Base-by-base conservation (phyloP, 2,797 vertebrate species). In the Macroramphosus scolopax region DNA sequence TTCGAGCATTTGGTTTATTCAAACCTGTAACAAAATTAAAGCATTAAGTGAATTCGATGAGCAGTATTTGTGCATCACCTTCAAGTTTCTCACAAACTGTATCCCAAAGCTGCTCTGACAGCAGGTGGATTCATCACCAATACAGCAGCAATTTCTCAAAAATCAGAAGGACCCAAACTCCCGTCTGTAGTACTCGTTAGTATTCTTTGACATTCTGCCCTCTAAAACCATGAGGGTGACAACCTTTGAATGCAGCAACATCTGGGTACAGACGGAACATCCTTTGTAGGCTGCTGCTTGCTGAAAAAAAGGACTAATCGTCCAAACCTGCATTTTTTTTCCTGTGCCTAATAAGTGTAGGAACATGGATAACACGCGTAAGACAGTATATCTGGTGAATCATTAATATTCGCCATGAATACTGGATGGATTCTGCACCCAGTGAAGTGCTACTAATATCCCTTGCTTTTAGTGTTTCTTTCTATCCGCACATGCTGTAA, bases 281-380 rank as follows among this genome's bases (percentile, higher is more conserved):
- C 59, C 50, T 36, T 46, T 50, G 49, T 63, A 52, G 67, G 33
- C 36, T 59, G 50, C 62, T 60, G 43, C 17, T 5, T 68, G 34
- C 69, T 86, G 31, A 85, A 87, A 86, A 87, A 78, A 60, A 68
- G 56, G 60, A 51, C 64, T 82, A 86, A 88, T 85, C 75, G 57
- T 51, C 75, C 47, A 58, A 39, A 53, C 43, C 78, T 72, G 67
- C 69, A 68, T 68, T 70, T 75, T 55, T 49, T 44, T 57, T 45
- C n/a, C n/a, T 64, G 50, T 49, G 59, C 36, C 62, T 77, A 64
- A 80, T 77, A 79, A 34, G 71, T 82, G 59, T 62, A 77, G 67
- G 34, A 74, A 76, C 63, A 48, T 52, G 56, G 64, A 55, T 57
- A 68, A 78, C 82, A 83, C 43, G 47, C 54, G 68, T 48, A 18